Evolutionary conservation across 2,797 vertebrate genomes (phyloP), one percentile per base, ranked within the genome.

Genomic region (Tiaroga cobitis): DNA sequence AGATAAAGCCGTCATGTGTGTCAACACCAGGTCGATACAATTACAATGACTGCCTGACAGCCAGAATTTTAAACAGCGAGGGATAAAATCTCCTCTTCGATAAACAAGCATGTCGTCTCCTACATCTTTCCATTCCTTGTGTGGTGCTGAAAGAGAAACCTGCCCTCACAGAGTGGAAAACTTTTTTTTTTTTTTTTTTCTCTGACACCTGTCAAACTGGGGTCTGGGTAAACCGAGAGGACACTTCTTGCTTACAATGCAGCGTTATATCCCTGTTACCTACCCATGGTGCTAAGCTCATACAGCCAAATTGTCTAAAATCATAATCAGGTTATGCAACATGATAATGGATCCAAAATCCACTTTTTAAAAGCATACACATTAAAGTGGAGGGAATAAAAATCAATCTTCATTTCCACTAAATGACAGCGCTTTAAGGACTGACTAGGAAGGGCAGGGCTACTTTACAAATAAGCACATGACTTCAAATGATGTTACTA

Each of bases 311-410:
- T 76, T 65, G 43, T 67, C 24, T 76, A 68, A 67, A 76, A 51
- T 83, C 18, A 54, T 76, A 83, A 83, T 68, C 61, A 0, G 34
- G 73, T 83, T 67, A 83, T 41, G 43, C 61, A 83, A 83, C 32
- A 39, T 54, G 72, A 75, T 75, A 67, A 83, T 26, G 18, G 16
- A 76, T 83, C 43, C 16, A 51, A 83, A 83, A 46, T 39, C 16
- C 59, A 51, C 61, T 63, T 19, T 74, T 67, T 76, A 54, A 75
- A 76, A 68, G 82, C 59, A 76, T 54, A 63, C 39, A 59, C 26
- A 34, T 16, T 46, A 13, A 68, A 56, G 21, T 61, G 19, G 13
- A 34, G 32, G 37, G 21, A 59, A 67, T 75, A 51, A 34, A 74
- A 76, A 76, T 67, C 43, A 39, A 83, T 67, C 32, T 51, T 32